Conservation (phyloP, 2,888 invertebrate genomes). For the Tipula vernalis region DNA sequence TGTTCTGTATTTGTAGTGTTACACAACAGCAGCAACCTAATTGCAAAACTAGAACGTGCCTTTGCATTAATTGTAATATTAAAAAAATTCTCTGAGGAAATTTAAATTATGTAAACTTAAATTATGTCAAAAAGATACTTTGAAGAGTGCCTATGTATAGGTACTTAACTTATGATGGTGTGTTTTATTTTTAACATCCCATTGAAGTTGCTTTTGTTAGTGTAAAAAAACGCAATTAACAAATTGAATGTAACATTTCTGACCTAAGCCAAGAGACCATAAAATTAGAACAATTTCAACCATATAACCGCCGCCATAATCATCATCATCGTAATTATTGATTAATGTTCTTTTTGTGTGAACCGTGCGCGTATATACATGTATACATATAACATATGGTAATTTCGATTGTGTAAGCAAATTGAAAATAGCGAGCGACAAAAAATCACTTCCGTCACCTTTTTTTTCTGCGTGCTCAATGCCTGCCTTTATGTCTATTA, state of each 20-base stretch:
- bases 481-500: not conserved
- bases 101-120: not conserved
- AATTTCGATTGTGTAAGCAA: not conserved
- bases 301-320: not conserved
- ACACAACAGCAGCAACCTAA: not conserved
- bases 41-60: not conserved
- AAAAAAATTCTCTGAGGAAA: not conserved
- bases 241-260: not conserved
- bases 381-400: not conserved
- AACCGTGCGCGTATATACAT: not conserved
- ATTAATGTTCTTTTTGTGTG: not conserved
- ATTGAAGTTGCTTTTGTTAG: too few relatives aligned
- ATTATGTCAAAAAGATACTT: too few relatives aligned
- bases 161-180: too few relatives aligned
- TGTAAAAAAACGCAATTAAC: too few relatives aligned
- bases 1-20: too few relatives aligned
- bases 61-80: not conserved
- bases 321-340: not conserved
- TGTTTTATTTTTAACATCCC: too few relatives aligned
- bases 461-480: not conserved
- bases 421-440: not conserved
- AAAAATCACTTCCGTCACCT: not conserved
- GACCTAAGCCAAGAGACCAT: not conserved
- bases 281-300: not conserved
- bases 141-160: too few relatives aligned